Base-by-base conservation (phyloP, 1,140 invertebrate species). In the Drosophila pachea region DNA sequence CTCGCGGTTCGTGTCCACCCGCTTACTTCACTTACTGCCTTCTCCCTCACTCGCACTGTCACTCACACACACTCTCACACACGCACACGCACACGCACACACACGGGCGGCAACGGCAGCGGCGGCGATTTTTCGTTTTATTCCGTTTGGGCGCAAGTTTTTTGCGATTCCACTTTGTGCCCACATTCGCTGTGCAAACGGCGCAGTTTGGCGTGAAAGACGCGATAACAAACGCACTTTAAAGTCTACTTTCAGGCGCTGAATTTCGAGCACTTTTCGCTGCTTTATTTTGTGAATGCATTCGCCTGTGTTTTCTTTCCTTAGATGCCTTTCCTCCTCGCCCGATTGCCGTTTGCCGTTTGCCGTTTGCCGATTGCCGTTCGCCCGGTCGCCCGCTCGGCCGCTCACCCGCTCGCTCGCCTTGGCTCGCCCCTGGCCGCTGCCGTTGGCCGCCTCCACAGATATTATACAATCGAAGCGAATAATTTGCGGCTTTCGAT, bases 21-120 rank as follows among this genome's bases (percentile, higher is more conserved):
- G 38, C 35, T 55, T 48, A 32, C 48, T 59, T 29, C 9, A 22
- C 31, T 59, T 36, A 5, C 42, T 32, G 40, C 42, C 14, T 16
- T 22, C n/a, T 35, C 40, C 54, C 33, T 50, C 22, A 14, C 22
- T 22, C 14, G n/a, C 31, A 29, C 45, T 47, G 12, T 16, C 43
- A 5, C 33, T 35, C 54, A 45, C 53, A 16, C 36, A 59, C 42
- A 35, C 64, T 4, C 64, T 47, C 55, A 16, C 48, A 54, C 45
- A 32, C 48, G 50, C 53, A 58, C 54, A 14, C 68, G 53, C 58
- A 35, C 54, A 32, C 49, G 6, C 49, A 14, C 49, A 29, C 16
- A 64, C 73, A 59, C 68, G 76, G 79, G 81, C 76, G 78, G 75
- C 78, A 74, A 82, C 79, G 78, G 62, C 79, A 79, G 79, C 78